Conservation (phyloP, 2,113 vertebrate species). For the Macrotus californicus region DNA sequence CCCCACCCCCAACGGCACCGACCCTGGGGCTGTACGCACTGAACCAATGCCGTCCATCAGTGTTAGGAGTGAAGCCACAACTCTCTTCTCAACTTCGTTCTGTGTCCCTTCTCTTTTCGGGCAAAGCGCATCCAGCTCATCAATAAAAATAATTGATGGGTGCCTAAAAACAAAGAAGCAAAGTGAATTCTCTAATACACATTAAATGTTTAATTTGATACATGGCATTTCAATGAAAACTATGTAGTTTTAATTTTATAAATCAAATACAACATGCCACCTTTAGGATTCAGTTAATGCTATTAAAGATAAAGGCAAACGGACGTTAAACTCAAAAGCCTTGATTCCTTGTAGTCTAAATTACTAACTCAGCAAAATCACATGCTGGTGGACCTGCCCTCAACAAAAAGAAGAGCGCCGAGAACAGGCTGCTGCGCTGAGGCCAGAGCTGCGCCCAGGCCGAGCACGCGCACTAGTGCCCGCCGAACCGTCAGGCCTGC, state of each 20-base stretch:
- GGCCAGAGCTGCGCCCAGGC: not conserved
- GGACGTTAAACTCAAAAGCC: not conserved
- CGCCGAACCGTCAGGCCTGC: not conserved
- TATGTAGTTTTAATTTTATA: not conserved
- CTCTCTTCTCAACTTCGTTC: constrained; percentile 96
- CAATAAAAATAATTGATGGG: constrained; percentile 96
- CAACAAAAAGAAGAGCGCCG: not conserved
- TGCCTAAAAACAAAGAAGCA: constrained; percentile 72
- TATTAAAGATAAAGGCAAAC: constrained; percentile 3
- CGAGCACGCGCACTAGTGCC: not conserved
- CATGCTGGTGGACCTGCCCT: not conserved
- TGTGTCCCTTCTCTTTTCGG: constrained; percentile 93
- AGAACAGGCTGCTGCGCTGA: not conserved
- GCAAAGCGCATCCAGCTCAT: constrained; percentile 95
- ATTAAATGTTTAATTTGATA: not conserved
- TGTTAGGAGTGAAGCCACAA: constrained; percentile 94
- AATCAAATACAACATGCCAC: not conserved
- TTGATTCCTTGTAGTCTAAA: not conserved
- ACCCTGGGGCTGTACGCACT: constrained; percentile 77
- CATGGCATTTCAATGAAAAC: not conserved
- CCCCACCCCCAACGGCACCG: not conserved
- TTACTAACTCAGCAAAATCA: not conserved
- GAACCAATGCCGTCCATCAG: constrained; percentile 98
- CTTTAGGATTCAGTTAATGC: not conserved
- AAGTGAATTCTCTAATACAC: constrained; percentile 2